phyloP scores from a whole-genome alignment of 2,797 vertebrate species.

The Salarias fasciatus region DNA sequence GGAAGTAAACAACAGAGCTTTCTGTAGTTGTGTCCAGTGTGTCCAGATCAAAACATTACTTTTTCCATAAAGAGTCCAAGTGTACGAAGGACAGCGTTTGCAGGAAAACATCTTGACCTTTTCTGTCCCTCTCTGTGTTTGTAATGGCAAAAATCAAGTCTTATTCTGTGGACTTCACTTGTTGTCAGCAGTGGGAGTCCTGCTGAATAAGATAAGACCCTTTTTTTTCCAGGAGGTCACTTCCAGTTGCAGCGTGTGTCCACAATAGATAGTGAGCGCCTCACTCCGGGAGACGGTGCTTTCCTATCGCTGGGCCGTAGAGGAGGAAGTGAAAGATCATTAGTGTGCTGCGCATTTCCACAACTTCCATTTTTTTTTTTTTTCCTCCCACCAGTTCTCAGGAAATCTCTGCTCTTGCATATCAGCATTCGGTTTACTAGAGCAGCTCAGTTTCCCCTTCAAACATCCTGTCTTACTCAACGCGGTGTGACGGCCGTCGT shows the following conservation, averaged over 20 bases:
- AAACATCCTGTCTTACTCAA: constrained; percentile 24
- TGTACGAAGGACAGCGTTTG: not conserved
- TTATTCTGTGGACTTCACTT: constrained; percentile 35
- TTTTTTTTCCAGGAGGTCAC: constrained; percentile 68
- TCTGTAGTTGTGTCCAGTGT: too few species aligned
- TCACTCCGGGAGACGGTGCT: constrained; percentile 47
- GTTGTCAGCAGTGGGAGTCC: constrained; percentile 43
- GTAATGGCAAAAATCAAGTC: constrained; percentile 34
- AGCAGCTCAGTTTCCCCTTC: constrained; percentile 17
- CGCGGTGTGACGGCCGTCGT: constrained; percentile 6
- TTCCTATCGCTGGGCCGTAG: constrained; percentile 58
- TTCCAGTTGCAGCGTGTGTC: constrained; percentile 66
- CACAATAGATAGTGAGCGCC: constrained; percentile 56
- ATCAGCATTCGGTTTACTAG: constrained; percentile 30
- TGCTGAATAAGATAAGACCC: constrained; percentile 72
- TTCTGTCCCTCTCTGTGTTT: constrained; percentile 16
- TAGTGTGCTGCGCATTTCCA: constrained; percentile 23
- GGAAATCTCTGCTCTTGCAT: constrained; percentile 32
- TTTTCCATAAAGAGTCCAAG: not conserved
- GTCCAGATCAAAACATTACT: not conserved
- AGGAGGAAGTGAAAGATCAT: constrained; percentile 48
- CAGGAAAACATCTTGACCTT: constrained; percentile 9
- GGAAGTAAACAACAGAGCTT: too few species aligned
- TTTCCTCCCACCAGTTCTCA: constrained; percentile 5
- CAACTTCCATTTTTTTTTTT: too few species aligned